These are phyloP conservation scores for Lipophrys pholis DNA, from an alignment of 2,113 vertebrate genomes.

Conservation along the genomic window DNA sequence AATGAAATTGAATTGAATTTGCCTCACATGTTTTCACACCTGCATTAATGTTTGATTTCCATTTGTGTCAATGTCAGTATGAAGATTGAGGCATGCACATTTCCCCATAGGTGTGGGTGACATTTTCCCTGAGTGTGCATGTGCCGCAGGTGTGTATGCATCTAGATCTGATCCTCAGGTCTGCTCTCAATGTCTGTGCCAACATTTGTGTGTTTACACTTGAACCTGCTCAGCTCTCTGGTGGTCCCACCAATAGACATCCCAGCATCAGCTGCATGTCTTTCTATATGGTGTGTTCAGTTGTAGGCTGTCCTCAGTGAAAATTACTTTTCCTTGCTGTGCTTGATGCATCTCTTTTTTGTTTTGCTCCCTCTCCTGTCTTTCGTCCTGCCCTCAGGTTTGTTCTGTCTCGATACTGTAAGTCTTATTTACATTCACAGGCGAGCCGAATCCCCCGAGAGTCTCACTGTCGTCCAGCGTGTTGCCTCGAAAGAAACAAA, in stretches of 20 bases:
- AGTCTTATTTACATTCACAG: constrained; percentile 76
- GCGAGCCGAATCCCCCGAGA: constrained; percentile 46
- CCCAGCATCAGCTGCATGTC: constrained; percentile 16
- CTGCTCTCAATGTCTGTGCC: background rate
- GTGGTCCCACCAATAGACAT: constrained; percentile 55
- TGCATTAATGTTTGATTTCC: background rate
- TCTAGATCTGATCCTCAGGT: background rate
- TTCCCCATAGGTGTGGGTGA: background rate
- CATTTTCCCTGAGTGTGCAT: background rate
- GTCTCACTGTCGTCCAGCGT: constrained; percentile 43
- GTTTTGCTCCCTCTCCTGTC: background rate
- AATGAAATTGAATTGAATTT: no score
- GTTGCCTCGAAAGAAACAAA: constrained; percentile 63
- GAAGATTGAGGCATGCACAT: background rate
- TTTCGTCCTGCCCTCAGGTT: constrained; percentile 52
- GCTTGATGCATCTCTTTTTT: constrained; percentile 47
- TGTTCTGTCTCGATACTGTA: constrained; percentile 56
- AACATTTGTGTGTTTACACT: constrained; percentile 8
- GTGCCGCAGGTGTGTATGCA: constrained; percentile 27
- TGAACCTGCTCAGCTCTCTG: constrained; percentile 42
- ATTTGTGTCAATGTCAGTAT: background rate
- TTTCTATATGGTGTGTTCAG: background rate
- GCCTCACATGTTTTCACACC: background rate
- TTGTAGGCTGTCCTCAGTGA: constrained; percentile 61
- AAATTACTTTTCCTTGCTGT: constrained; percentile 76